A percentile compares a stretch with the other conserved stretches of the same genome.
Evolutionary conservation across 2,888 invertebrate species (phyloP).

Genomic region (Dryococelus australis): DNA sequence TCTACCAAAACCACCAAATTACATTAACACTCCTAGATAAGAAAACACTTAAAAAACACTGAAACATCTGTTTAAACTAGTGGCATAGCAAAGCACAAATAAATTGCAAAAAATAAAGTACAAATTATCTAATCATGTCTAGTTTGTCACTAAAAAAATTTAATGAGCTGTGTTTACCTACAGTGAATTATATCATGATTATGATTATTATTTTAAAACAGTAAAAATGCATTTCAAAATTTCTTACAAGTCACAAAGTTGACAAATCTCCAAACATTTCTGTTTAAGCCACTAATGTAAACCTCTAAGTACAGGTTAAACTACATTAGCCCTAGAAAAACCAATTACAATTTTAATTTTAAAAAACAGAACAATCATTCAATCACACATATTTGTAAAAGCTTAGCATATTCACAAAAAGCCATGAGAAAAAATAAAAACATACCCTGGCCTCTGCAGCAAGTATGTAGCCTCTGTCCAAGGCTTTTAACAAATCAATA

Average conservation of each 20-base stretch:
- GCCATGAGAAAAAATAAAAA: constrained; percentile 51
- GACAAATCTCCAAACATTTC: too few relatives aligned
- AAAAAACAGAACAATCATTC: constrained; percentile 26
- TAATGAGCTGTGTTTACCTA: too few relatives aligned
- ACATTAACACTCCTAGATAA: not conserved
- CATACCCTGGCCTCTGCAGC: constrained; percentile 95
- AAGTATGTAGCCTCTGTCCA: constrained; percentile 86
- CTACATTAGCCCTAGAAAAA: not conserved
- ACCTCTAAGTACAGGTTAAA: too few relatives aligned
- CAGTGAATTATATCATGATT: too few relatives aligned
- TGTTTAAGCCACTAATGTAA: too few relatives aligned
- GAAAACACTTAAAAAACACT: not conserved
- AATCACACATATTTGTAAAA: not conserved
- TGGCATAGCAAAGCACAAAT: not conserved
- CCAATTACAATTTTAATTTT: not conserved
- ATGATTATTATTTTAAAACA: too few relatives aligned
- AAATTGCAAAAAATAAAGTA: too few relatives aligned
- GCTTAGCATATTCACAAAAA: not conserved
- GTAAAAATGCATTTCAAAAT: too few relatives aligned
- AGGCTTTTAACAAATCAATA: constrained; percentile 83
- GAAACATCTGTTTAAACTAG: not conserved
- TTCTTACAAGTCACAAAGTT: too few relatives aligned
- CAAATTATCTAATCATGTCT: too few relatives aligned
- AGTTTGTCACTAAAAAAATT: too few relatives aligned
- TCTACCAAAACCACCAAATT: too few relatives aligned